A percentile compares a stretch with the other conserved stretches of the same genome.
Conservation (phyloP, 2,888 invertebrate genomes). For the Volucella zonaria region DNA sequence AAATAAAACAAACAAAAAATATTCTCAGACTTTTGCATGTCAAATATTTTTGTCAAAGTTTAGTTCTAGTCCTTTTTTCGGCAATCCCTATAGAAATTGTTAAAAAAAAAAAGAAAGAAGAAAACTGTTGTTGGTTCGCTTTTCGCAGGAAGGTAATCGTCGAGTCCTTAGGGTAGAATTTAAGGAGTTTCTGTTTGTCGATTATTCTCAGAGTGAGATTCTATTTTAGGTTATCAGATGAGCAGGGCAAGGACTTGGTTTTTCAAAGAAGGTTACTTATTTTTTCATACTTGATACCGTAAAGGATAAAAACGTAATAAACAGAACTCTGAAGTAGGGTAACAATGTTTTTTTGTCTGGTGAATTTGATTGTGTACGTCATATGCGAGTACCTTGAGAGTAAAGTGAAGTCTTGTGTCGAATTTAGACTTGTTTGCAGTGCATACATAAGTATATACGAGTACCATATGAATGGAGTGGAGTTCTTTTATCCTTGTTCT, state of each 20-base stretch:
- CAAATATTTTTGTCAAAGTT: constrained; percentile 67
- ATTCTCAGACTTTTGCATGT: constrained; percentile 54
- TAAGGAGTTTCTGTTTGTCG: constrained; percentile 54
- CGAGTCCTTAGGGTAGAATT: constrained; percentile 61
- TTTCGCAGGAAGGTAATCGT: constrained; percentile 40
- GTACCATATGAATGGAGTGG: constrained; percentile 54
- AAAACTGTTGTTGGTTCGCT: constrained; percentile 9
- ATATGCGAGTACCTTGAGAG: background rate
- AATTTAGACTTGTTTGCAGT: constrained; percentile 28
- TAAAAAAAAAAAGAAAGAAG: background rate
- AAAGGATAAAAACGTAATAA: constrained; percentile 41
- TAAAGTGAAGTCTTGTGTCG: constrained; percentile 25
- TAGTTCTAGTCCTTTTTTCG: constrained; percentile 54
- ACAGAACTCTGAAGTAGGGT: background rate
- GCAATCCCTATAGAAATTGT: constrained; percentile 38
- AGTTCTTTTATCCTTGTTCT: constrained; percentile 68
- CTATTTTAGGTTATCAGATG: constrained; percentile 64
- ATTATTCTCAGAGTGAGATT: constrained; percentile 49
- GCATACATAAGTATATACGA: constrained; percentile 5
- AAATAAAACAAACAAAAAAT: constrained; percentile 24
- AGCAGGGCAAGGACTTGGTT: constrained; percentile 42
- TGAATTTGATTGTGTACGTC: constrained; percentile 58
- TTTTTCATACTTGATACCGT: constrained; percentile 44
- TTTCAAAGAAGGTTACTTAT: constrained; percentile 10
- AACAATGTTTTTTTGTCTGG: constrained; percentile 37